Conservation (phyloP, 2,797 vertebrate species). For the Nannoperca obscura region DNA sequence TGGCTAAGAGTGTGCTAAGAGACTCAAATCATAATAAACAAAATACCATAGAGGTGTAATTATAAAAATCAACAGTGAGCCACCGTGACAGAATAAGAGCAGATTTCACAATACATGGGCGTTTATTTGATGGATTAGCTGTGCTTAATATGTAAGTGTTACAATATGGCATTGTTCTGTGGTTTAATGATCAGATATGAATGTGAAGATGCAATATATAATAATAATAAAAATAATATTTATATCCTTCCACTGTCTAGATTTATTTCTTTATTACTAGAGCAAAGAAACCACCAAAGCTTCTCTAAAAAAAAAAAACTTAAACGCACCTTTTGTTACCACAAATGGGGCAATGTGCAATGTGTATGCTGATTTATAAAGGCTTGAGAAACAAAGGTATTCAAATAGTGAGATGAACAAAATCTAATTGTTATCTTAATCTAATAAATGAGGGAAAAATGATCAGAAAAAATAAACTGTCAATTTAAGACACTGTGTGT, state of each 20-base stretch:
- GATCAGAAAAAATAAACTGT: background rate
- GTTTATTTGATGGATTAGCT: conserved; percentile 52
- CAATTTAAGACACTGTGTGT: background rate
- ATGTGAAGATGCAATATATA: background rate
- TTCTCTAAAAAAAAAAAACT: background rate
- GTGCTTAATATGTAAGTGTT: conserved; percentile 28
- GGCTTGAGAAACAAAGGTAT: background rate
- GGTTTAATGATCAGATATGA: conserved; percentile 10
- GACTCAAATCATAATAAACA: conserved; percentile 62
- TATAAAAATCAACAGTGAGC: conserved; percentile 60
- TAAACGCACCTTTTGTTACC: background rate
- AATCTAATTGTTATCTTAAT: background rate
- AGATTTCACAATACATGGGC: conserved; percentile 62
- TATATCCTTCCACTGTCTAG: background rate
- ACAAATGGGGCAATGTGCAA: background rate
- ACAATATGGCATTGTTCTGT: conserved; percentile 30
- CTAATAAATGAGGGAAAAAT: background rate
- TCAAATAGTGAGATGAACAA: background rate
- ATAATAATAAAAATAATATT: background rate
- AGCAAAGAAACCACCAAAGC: background rate
- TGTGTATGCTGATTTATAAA: background rate
- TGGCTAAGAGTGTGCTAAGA: conserved; percentile 59
- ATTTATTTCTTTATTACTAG: background rate
- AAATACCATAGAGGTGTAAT: conserved; percentile 53
- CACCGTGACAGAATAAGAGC: conserved; percentile 49